Percentiles rank a stretch among this genome's conserved stretches.
phyloP scores from a whole-genome alignment of 2,797 vertebrate species.

The Picus viridis region DNA sequence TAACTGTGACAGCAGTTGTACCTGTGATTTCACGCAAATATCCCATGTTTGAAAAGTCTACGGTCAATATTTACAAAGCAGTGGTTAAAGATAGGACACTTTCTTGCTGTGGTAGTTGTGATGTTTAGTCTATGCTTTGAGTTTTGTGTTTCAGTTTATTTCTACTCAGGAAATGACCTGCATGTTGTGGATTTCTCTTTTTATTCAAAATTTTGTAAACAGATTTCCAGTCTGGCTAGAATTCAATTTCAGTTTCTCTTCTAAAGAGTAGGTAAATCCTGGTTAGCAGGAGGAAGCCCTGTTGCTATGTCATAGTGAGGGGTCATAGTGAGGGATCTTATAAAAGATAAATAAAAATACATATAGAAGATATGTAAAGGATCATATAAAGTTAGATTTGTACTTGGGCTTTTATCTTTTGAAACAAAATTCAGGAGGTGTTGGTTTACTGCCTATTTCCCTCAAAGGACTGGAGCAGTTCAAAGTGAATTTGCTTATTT shows the following conservation, averaged over 20 bases:
- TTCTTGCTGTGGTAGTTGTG: background rate
- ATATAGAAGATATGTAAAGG: background rate
- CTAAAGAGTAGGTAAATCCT: background rate
- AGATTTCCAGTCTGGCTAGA: background rate
- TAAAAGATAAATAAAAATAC: no score
- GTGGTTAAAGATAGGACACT: background rate
- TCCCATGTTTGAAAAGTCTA: no score
- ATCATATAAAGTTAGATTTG: background rate
- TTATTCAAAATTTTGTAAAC: background rate
- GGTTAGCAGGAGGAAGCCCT: background rate
- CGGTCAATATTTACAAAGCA: background rate
- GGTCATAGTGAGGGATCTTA: background rate
- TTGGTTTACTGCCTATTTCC: background rate
- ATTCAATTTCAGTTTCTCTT: background rate
- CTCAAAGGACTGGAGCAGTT: background rate
- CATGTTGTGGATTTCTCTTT: background rate
- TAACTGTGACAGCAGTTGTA: no score
- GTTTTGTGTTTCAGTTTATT: background rate
- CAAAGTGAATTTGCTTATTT: background rate
- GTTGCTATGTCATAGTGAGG: background rate
- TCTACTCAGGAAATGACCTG: background rate
- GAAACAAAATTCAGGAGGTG: background rate
- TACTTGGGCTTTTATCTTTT: background rate
- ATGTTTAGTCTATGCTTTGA: background rate
- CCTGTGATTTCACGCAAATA: no score